phyloP scores from a whole-genome alignment of 2,888 invertebrate species.

The Salpingus planirostris region DNA sequence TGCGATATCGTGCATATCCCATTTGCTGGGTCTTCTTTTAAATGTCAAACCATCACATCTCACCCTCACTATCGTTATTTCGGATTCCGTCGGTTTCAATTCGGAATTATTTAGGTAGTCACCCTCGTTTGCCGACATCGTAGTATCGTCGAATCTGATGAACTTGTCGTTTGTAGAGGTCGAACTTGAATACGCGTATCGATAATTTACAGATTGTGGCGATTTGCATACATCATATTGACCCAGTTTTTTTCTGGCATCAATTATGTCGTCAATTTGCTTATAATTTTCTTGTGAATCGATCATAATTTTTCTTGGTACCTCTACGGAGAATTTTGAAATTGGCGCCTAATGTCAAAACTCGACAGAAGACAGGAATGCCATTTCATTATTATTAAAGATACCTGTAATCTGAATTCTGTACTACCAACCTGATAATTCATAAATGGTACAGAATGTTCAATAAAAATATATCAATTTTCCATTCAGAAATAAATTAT shows the following conservation, averaged over 20 bases:
- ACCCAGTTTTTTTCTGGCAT: constrained; percentile 33
- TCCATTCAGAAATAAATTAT: no score
- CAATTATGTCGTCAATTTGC: constrained; percentile 39
- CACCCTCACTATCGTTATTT: constrained; percentile 50
- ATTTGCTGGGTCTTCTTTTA: constrained; percentile 37
- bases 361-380: background rate
- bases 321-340: no score
- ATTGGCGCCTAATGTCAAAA: no score
- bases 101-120: constrained; percentile 19
- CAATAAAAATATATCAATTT: no score
- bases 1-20: constrained; percentile 42
- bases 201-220: constrained; percentile 18
- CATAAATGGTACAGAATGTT: no score
- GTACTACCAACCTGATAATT: no score
- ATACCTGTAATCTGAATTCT: background rate
- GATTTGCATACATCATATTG: constrained; percentile 33
- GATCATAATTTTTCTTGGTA: constrained; percentile 21
- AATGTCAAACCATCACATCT: constrained; percentile 36
- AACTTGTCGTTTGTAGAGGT: constrained; percentile 17
- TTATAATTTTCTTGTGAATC: constrained; percentile 24
- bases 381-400: no score
- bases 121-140: constrained; percentile 25
- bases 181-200: constrained; percentile 29
- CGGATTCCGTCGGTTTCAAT: constrained; percentile 51
- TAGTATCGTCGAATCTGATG: constrained; percentile 23